A percentile compares a stretch with the other conserved stretches of the same genome.
phyloP scores from a whole-genome alignment of 2,113 vertebrate genomes.

The Piaya cayana region DNA sequence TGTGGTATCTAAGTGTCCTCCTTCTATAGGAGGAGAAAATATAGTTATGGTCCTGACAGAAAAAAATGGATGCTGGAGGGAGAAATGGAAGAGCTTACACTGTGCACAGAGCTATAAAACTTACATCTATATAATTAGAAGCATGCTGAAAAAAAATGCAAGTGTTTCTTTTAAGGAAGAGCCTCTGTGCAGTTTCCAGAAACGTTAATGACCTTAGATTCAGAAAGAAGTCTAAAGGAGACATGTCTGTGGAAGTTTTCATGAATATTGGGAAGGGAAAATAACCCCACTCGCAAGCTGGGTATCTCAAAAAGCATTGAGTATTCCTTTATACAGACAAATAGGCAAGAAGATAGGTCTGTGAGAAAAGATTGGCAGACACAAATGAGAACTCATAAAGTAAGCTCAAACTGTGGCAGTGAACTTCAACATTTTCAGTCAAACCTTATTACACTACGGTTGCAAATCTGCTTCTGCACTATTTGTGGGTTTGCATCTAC shows the following conservation, averaged over 20 bases:
- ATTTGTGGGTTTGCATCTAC: not conserved
- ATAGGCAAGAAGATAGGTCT: not conserved
- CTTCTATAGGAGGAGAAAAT: not conserved
- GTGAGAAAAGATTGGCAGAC: not conserved
- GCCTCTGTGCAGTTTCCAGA: not conserved
- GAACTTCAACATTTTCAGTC: not conserved
- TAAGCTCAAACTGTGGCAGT: not conserved
- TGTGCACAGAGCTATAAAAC: not conserved
- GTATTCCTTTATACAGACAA: not conserved
- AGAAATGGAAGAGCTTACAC: not conserved
- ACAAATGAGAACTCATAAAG: not conserved
- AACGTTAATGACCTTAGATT: not conserved
- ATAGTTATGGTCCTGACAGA: not conserved
- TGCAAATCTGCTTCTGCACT: rapidly evolving
- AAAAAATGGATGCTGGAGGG: not conserved
- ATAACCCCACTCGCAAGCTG: not conserved
- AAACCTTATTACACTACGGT: rapidly evolving
- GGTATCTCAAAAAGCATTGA: not conserved
- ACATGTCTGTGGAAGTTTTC: not conserved
- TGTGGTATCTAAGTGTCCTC: not conserved
- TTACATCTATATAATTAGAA: not conserved
- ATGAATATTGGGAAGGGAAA: not conserved
- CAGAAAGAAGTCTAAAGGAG: not conserved
- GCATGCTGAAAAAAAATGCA: not conserved
- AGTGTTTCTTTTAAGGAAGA: not conserved